Evolutionary conservation across 2,113 vertebrate species (phyloP).

Genomic region (Antidorcas marsupialis): DNA sequence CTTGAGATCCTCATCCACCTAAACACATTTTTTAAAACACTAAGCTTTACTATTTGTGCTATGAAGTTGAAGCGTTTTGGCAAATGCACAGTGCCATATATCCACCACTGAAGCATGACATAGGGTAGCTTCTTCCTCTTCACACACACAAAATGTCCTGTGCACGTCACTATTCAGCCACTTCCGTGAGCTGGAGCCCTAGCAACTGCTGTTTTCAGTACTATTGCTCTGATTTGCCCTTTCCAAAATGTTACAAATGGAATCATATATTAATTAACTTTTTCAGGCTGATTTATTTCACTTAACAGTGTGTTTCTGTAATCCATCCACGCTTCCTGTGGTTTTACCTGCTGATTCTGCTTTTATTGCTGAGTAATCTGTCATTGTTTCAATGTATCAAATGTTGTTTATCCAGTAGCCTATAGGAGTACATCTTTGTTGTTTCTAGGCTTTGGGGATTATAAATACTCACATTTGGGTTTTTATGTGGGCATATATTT

Average conservation of each 20-base stretch:
- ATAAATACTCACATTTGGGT: neutral
- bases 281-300: neutral
- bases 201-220: neutral
- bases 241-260: neutral
- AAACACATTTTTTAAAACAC: neutral
- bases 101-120: neutral
- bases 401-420: neutral
- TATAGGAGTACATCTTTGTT: neutral
- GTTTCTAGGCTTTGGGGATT: neutral
- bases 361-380: neutral
- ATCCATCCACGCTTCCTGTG: neutral
- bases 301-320: neutral
- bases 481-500: neutral
- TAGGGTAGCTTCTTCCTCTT: neutral
- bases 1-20: neutral
- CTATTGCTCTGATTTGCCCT: neutral
- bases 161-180: neutral
- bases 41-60: neutral
- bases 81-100: neutral
- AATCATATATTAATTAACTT: neutral
- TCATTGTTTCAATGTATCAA: neutral
- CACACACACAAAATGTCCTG: neutral
- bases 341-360: neutral
- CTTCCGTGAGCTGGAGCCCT: neutral
- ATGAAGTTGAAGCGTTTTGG: neutral